Conservation (phyloP, 2,888 invertebrate genomes). For the Ormyrus labotus region DNA sequence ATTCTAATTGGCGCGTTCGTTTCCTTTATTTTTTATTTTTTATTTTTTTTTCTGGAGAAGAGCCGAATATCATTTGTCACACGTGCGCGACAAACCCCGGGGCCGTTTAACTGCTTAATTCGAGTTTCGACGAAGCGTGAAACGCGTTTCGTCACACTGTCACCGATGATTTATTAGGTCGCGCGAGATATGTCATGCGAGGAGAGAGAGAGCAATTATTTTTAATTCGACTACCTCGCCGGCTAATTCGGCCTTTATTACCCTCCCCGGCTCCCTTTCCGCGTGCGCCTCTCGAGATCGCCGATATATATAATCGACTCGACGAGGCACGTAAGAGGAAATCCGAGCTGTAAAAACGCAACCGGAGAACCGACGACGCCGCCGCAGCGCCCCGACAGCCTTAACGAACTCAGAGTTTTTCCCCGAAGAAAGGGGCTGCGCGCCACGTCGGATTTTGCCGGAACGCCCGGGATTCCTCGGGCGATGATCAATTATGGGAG, state of each 20-base stretch:
- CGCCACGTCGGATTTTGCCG: constrained; percentile 22
- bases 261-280: background rate
- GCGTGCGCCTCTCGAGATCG: background rate
- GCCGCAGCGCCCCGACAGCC: background rate
- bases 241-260: constrained; percentile 27
- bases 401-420: constrained; percentile 40
- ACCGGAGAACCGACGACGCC: no score
- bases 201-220: constrained; percentile 25
- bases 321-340: no score
- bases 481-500: constrained; percentile 50
- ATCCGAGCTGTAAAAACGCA: no score
- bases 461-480: constrained; percentile 21
- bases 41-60: background rate
- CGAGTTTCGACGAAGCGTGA: constrained; percentile 37
- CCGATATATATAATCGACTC: background rate
- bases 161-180: constrained; percentile 42
- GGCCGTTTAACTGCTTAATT: constrained; percentile 37
- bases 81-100: constrained; percentile 17
- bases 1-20: constrained; percentile 26
- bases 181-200: constrained; percentile 12
- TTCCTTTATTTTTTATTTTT: background rate
- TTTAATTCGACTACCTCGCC: constrained; percentile 23
- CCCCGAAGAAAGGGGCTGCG: background rate
- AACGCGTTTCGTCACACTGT: constrained; percentile 50
- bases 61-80: constrained; percentile 44